Evolutionary conservation across 2,113 vertebrate genomes (phyloP).

Genomic region (Bos javanicus): DNA sequence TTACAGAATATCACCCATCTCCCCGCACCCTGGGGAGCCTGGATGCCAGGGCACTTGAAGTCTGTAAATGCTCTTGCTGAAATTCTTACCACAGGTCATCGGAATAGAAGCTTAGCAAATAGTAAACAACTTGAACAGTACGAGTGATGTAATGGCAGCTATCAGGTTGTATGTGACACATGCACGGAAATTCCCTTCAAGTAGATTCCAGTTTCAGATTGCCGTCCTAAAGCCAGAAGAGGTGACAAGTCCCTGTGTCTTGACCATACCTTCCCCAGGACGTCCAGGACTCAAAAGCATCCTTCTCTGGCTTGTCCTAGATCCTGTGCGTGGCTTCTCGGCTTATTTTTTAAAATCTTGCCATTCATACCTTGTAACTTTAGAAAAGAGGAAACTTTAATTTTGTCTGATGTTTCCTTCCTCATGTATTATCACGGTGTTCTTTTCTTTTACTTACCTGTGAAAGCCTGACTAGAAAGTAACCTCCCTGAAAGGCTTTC

Average conservation of each 20-base stretch:
- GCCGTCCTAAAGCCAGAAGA: background rate
- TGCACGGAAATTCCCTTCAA: background rate
- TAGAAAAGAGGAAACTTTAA: background rate
- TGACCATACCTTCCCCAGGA: background rate
- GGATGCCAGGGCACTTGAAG: background rate
- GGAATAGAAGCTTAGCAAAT: background rate
- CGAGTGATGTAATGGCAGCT: background rate
- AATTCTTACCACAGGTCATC: background rate
- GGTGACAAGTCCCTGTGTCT: background rate
- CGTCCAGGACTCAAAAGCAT: background rate
- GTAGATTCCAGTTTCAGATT: background rate
- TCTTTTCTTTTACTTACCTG: background rate
- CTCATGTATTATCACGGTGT: background rate
- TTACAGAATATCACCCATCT: background rate
- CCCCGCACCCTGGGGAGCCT: background rate
- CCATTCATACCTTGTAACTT: background rate
- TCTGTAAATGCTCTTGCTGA: background rate
- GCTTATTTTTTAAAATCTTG: slow-evolving; percentile 41
- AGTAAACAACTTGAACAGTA: background rate
- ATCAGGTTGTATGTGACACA: background rate
- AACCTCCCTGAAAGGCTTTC: background rate
- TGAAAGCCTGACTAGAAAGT: slow-evolving; percentile 22
- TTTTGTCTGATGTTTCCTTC: background rate
- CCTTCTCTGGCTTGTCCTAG: background rate
- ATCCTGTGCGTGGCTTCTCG: background rate